Conservation (phyloP, 2,797 vertebrate species). For the Phaenicophaeus curvirostris region DNA sequence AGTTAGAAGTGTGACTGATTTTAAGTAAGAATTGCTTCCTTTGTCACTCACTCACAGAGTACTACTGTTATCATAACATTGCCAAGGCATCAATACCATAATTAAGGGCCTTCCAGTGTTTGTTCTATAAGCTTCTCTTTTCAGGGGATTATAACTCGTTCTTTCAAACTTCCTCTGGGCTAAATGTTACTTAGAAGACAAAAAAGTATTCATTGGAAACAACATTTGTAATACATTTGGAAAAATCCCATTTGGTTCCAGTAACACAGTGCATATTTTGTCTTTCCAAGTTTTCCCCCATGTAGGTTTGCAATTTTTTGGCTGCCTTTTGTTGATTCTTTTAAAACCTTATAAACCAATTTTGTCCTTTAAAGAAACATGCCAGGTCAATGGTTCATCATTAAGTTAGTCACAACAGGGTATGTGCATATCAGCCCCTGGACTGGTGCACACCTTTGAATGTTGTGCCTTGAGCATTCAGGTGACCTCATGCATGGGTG, state of each 20-base stretch:
- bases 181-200: slow-evolving; percentile 29
- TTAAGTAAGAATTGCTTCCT: slow-evolving; percentile 33
- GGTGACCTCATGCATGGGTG: background rate
- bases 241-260: slow-evolving; percentile 20
- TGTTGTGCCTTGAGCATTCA: slow-evolving; percentile 27
- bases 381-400: slow-evolving; percentile 11
- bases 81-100: slow-evolving; percentile 10
- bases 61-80: background rate
- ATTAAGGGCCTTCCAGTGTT: slow-evolving; percentile 59
- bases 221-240: slow-evolving; percentile 21
- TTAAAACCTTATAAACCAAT: background rate
- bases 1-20: slow-evolving; percentile 14
- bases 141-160: slow-evolving; percentile 51
- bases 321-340: slow-evolving; percentile 34
- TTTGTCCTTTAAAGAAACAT: background rate
- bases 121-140: slow-evolving; percentile 66
- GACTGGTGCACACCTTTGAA: background rate
- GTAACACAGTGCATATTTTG: slow-evolving; percentile 16
- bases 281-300: background rate
- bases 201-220: slow-evolving; percentile 16
- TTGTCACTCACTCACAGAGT: slow-evolving; percentile 13
- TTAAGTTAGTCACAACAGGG: slow-evolving; percentile 13
- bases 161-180: slow-evolving; percentile 39
- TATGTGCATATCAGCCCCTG: background rate
- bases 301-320: slow-evolving; percentile 23